Percentiles rank a stretch among this genome's conserved stretches.
These are phyloP conservation scores for Isotomurus palustris DNA, from an alignment of 2,888 invertebrate genomes.

Conservation along the genomic window DNA sequence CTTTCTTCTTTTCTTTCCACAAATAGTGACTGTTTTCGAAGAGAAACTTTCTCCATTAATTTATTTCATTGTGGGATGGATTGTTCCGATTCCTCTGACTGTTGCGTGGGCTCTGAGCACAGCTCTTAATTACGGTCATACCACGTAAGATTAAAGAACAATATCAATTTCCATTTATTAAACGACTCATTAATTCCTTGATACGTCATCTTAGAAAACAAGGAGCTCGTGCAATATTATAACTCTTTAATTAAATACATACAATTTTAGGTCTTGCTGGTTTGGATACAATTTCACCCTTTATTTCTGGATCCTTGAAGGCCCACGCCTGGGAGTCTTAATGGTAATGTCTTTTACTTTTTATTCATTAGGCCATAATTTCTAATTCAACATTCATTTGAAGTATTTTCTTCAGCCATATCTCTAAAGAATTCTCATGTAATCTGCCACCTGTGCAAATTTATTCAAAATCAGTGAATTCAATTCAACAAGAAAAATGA, in stretches of 20 bases:
- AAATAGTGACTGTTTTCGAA: conserved; percentile 61
- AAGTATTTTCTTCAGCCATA: too few relatives aligned
- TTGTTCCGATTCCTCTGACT: conserved; percentile 64
- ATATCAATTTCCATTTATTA: background rate
- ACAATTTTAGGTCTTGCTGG: conserved; percentile 58
- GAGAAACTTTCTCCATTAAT: conserved; percentile 61
- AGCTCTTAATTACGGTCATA: conserved; percentile 54
- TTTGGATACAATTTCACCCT: conserved; percentile 75
- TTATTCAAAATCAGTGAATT: too few relatives aligned
- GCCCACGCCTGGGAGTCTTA: conserved; percentile 73
- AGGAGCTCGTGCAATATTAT: background rate
- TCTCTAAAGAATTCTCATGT: too few relatives aligned
- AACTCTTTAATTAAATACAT: background rate
- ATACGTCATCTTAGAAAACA: background rate
- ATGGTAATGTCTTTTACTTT: conserved; percentile 59
- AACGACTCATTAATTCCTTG: background rate
- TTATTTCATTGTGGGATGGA: conserved; percentile 68
- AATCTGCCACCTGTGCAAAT: too few relatives aligned
- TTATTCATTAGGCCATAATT: too few relatives aligned
- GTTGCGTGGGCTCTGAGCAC: conserved; percentile 64
- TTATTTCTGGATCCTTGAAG: conserved; percentile 87
- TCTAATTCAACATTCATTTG: too few relatives aligned
- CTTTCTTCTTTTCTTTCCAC: background rate
- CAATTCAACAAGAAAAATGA: too few relatives aligned
- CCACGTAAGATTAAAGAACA: conserved; percentile 50